These are phyloP conservation scores for Hyposmocoma kahamanoa DNA, from an alignment of 1,140 invertebrate species.

Conservation along the genomic window DNA sequence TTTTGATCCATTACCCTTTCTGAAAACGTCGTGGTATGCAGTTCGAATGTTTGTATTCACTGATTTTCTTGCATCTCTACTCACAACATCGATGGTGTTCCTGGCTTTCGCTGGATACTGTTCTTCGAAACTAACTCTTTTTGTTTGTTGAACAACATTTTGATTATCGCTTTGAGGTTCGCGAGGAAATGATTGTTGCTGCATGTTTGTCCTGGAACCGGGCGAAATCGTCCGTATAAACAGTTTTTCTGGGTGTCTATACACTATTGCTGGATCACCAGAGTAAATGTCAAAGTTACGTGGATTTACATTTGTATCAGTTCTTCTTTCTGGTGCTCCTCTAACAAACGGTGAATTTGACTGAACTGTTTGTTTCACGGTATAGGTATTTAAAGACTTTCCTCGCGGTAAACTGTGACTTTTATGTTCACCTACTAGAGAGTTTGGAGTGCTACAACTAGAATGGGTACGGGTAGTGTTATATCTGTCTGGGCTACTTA, in stretches of 20 bases:
- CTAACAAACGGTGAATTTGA: constrained; percentile 31
- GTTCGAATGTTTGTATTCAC: too few species aligned
- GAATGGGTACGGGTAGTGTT: constrained; percentile 30
- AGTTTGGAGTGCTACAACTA: constrained; percentile 42
- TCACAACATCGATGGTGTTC: background rate
- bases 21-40: constrained; percentile 11
- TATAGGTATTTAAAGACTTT: constrained; percentile 27
- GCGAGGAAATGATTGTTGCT: constrained; percentile 20
- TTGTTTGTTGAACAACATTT: constrained; percentile 23
- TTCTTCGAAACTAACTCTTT: constrained; percentile 49
- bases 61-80: background rate
- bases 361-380: constrained; percentile 29
- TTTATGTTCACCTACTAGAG: constrained; percentile 32
- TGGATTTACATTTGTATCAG: constrained; percentile 45
- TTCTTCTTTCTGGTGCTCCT: constrained; percentile 43
- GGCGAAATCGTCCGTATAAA: constrained; percentile 15
- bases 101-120: background rate
- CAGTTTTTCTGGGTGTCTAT: constrained; percentile 42
- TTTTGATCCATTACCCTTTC: constrained; percentile 12
- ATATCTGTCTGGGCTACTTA: constrained; percentile 15
- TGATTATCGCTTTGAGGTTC: constrained; percentile 17
- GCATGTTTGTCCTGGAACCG: constrained; percentile 4
- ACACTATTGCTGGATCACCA: constrained; percentile 33
- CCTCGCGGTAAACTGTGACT: constrained; percentile 42
- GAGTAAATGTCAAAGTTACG: constrained; percentile 10